Conservation (phyloP, 2,113 vertebrate species). For the Oceanites oceanicus region DNA sequence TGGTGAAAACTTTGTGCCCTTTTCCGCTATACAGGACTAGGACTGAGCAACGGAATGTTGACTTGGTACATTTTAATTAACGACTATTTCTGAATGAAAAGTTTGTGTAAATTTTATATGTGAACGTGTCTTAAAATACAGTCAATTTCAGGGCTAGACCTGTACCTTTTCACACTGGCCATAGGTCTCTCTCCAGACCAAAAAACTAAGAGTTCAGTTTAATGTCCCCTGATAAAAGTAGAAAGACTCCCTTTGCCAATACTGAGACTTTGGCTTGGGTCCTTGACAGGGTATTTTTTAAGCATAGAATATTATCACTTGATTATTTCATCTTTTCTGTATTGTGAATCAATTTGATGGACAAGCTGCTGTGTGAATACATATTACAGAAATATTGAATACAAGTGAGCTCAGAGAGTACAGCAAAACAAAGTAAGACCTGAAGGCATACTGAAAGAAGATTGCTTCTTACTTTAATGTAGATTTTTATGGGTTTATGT, state of each 20-base stretch:
- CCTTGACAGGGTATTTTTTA: neutral
- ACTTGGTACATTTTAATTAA: neutral
- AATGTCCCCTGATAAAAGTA: neutral
- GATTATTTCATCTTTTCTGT: neutral
- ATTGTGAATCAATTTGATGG: neutral
- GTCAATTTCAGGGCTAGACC: neutral
- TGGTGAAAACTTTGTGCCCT: neutral
- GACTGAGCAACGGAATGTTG: neutral
- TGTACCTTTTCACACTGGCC: neutral
- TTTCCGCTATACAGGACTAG: neutral
- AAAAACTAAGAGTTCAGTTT: neutral
- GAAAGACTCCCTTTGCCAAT: neutral
- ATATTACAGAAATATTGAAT: neutral
- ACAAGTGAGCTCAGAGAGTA: neutral
- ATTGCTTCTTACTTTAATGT: neutral
- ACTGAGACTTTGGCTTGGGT: neutral
- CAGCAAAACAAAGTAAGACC: neutral
- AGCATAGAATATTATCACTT: neutral
- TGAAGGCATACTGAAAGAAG: neutral
- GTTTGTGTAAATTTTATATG: neutral
- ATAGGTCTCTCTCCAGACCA: neutral
- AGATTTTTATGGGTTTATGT: neutral
- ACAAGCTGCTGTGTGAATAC: neutral
- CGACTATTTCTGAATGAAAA: neutral
- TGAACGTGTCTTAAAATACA: neutral